Conservation (phyloP, 1,140 invertebrate genomes). For the Brachystomella parvula region DNA sequence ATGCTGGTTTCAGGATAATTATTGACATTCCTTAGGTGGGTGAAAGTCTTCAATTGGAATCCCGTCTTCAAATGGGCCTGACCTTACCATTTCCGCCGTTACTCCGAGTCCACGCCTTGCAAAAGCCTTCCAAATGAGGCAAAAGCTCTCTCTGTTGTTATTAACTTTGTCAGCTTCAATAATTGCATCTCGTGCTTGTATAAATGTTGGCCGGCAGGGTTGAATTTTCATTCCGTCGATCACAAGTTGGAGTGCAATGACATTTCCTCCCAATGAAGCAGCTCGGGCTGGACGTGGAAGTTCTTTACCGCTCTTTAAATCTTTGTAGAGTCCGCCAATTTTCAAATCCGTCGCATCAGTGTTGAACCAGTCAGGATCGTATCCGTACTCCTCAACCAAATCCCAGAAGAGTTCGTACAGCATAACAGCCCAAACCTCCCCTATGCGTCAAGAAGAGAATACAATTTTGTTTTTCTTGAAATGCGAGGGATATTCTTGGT, state of each 20-base stretch:
- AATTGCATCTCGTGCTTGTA: conserved; percentile 8
- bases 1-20: no score
- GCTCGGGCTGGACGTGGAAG: not conserved
- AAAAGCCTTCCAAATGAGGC: conserved; percentile 9
- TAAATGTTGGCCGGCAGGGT: conserved; percentile 8
- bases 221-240: conserved; percentile 16
- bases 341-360: not conserved
- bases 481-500: no score
- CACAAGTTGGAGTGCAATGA: not conserved
- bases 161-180: conserved; percentile 1
- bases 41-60: no score
- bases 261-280: not conserved
- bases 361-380: conserved; percentile 7
- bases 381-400: conserved; percentile 10
- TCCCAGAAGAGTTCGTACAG: conserved; percentile 6
- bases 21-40: no score
- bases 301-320: not conserved
- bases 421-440: not conserved
- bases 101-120: conserved; percentile 10
- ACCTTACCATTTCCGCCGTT: no score
- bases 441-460: no score
- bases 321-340: not conserved
- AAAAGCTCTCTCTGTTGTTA: not conserved
- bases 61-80: no score
- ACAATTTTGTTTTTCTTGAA: no score